Percentiles rank a stretch among this genome's conserved stretches.
Conservation (phyloP, 2,888 invertebrate genomes). For the Agrochola lychnidis region DNA sequence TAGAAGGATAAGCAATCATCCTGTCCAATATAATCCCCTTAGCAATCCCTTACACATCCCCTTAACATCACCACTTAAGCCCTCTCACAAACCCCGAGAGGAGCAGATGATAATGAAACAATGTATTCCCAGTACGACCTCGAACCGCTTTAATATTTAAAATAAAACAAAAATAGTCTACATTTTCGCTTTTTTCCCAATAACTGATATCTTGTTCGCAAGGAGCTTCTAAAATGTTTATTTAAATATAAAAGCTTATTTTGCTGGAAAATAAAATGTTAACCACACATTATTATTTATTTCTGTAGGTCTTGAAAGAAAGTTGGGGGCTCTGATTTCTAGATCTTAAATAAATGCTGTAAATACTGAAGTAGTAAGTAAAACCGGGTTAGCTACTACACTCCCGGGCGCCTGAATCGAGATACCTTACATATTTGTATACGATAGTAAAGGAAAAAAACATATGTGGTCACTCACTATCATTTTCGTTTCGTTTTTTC, state of each 20-base stretch:
- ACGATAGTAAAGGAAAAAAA: too few relatives aligned
- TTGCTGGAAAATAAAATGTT: neutral
- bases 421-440: too few relatives aligned
- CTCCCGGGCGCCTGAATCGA: too few relatives aligned
- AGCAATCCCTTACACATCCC: conserved; percentile 6
- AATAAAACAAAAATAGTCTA: neutral
- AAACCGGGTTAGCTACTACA: too few relatives aligned
- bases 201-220: conserved; percentile 16
- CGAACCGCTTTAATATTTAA: neutral
- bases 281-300: neutral
- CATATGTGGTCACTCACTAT: too few relatives aligned
- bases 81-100: conserved; percentile 21
- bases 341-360: neutral
- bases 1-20: conserved; percentile 2
- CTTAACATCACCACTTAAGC: conserved; percentile 34
- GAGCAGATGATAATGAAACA: conserved; percentile 10
- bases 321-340: neutral
- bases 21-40: conserved; percentile 26
- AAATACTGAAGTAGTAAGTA: conserved; percentile 5
- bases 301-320: neutral
- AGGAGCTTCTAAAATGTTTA: neutral
- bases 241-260: neutral
- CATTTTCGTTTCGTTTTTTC: too few relatives aligned
- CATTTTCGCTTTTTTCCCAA: neutral
- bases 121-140: conserved; percentile 19